Evolutionary conservation across 2,888 invertebrate species (phyloP).

Genomic region (Morpho achilles): DNA sequence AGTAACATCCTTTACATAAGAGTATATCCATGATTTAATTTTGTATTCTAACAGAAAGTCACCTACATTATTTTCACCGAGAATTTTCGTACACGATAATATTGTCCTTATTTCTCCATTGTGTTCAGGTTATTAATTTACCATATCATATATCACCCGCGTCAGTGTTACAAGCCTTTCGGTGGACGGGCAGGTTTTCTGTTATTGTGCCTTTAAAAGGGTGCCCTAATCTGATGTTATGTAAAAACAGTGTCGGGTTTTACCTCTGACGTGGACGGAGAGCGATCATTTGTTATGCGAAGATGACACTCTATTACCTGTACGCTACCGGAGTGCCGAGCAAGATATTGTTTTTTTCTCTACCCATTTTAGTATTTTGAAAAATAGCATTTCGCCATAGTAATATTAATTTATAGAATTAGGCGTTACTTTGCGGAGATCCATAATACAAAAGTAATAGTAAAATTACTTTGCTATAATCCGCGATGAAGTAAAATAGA

Average conservation of each 20-base stretch:
- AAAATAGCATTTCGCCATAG: constrained; percentile 10
- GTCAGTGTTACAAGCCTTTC: constrained; percentile 30
- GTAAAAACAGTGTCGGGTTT: constrained; percentile 58
- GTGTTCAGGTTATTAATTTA: constrained; percentile 27
- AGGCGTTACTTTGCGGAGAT: no score
- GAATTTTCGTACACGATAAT: constrained; percentile 3
- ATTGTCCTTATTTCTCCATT: constrained; percentile 12
- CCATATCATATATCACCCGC: constrained; percentile 33
- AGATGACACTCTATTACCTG: constrained; percentile 74
- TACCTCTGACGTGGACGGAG: constrained; percentile 41
- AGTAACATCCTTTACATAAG: no score
- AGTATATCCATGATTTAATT: no score
- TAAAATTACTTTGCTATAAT: no score
- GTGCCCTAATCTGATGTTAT: constrained; percentile 33
- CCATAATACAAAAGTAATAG: no score
- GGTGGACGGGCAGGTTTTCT: constrained; percentile 29
- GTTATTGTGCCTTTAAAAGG: constrained; percentile 29
- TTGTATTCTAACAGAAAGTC: no score
- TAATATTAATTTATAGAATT: not conserved
- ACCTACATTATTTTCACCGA: not conserved
- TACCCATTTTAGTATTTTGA: constrained; percentile 10
- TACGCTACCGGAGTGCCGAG: constrained; percentile 6
- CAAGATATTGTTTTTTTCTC: constrained; percentile 12
- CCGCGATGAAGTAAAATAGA: no score
- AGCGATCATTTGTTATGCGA: constrained; percentile 70